Percentiles rank a stretch among this genome's conserved stretches.
These are phyloP conservation scores for Mercenaria mercenaria DNA, from an alignment of 1,140 invertebrate genomes.

Conservation along the genomic window DNA sequence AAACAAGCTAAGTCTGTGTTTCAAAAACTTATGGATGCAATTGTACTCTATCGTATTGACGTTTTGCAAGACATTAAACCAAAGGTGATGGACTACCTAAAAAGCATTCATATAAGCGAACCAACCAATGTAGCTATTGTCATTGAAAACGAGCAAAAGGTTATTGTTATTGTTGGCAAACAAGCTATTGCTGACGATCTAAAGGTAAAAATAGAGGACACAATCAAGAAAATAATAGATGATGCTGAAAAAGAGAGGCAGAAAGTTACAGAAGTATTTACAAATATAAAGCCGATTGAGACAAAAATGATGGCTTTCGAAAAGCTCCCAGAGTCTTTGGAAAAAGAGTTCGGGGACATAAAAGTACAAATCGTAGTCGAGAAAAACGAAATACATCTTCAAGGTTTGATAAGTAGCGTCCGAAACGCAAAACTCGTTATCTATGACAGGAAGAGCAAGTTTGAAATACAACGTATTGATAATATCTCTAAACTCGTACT, in stretches of 20 bases:
- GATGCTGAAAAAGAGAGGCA: slow-evolving; percentile 62
- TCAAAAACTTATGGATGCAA: neutral
- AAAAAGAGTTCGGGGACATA: slow-evolving; percentile 17
- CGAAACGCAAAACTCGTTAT: neutral
- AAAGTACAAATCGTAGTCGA: slow-evolving; percentile 51
- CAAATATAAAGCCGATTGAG: slow-evolving; percentile 2
- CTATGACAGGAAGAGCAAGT: neutral
- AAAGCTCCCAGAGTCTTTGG: slow-evolving; percentile 15
- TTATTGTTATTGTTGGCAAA: slow-evolving; percentile 51
- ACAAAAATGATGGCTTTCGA: slow-evolving; percentile 41
- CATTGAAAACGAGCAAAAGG: neutral
- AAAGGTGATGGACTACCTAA: slow-evolving; percentile 35
- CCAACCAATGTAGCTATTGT: slow-evolving; percentile 22
- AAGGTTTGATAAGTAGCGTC: slow-evolving; percentile 12
- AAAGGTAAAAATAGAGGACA: neutral
- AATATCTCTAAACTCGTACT: neutral
- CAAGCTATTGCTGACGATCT: slow-evolving; percentile 50
- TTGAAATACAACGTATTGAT: neutral
- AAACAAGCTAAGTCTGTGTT: slow-evolving; percentile 1
- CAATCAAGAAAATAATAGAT: slow-evolving; percentile 28
- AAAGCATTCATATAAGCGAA: neutral
- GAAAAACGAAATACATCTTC: slow-evolving; percentile 47
- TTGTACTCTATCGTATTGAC: neutral
- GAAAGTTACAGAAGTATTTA: slow-evolving; percentile 53
- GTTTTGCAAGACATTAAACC: slow-evolving; percentile 61